Base-by-base conservation (phyloP, 2,113 vertebrate genomes). In the Pantherophis guttatus region DNA sequence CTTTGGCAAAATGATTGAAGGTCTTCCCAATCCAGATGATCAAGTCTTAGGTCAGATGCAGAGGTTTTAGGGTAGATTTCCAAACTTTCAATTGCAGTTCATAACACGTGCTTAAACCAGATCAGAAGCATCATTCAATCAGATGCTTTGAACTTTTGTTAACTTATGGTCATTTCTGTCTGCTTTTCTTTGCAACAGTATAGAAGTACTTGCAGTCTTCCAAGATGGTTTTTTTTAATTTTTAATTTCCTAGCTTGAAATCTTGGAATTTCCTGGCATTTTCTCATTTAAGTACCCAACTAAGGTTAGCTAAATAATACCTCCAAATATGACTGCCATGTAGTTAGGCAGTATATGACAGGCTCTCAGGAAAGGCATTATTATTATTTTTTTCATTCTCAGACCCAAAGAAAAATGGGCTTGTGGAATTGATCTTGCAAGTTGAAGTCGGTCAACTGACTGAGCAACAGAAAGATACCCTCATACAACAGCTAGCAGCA, bases 381-480 rank as follows among this genome's bases (percentile, higher is more conserved):
- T 44, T 89, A 90, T 53, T 89, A 90, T 57, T 57, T 21, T 24
- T 92, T 95, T 11, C 93, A 53, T 86, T 58, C 54, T 87, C 93
- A 98, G 97, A 98, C 96, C 98, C 98, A 0, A 98, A 59, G 3
- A 98, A 96, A 39, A 97, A 94, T 1, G 97, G 98, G 93, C 96
- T 98, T 96, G 98, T 99, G 96, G 99, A 99, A 97, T 95, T 99
- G 96, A 99, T 99, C 95, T 97, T 99, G 94, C 98, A 99, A 96
- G 98, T 99, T 21, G 97, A 97, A 3, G 97, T 97, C 85, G 97
- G 98, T 94, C 98, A 98, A 93, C 94, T 98, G 94, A 98, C 96
- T 48, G 97, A 98, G 91, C 98, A 98, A 96, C 98, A 98, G 97
- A 98, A 98, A 96, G 98, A 98, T 95, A 98, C 98, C 0, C 96